Percentiles rank a stretch among this genome's conserved stretches.
phyloP scores from a whole-genome alignment of 2,797 vertebrate species.

The Emydoidea blandingii region DNA sequence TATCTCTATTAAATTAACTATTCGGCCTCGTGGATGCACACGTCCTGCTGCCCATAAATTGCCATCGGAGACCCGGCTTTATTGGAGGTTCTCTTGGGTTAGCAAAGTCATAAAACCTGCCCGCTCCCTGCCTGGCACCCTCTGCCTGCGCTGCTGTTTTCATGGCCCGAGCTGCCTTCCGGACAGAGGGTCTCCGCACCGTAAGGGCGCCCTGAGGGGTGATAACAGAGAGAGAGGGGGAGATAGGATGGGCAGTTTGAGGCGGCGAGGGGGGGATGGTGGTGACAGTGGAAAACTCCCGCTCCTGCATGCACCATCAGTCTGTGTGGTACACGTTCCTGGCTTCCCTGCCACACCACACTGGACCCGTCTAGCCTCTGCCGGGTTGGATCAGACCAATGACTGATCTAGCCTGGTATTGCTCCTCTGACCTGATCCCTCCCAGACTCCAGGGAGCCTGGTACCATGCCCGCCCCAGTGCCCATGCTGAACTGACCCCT shows the following conservation, averaged over 20 bases:
- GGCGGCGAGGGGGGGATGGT: no score
- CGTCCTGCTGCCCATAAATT: neutral
- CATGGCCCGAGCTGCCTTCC: neutral
- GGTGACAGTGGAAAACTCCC: neutral
- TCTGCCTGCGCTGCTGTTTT: neutral
- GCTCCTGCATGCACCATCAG: neutral
- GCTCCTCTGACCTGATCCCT: neutral
- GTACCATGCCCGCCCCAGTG: neutral
- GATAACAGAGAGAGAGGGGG: neutral
- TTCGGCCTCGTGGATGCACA: neutral
- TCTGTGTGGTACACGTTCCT: neutral
- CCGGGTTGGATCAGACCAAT: neutral
- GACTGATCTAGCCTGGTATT: neutral
- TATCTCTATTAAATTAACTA: neutral
- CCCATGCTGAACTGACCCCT: neutral
- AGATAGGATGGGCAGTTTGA: neutral
- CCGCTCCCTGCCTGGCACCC: neutral
- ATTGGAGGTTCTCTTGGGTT: neutral
- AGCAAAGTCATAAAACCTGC: neutral
- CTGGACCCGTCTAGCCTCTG: neutral
- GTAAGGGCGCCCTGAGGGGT: neutral
- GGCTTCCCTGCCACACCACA: neutral
- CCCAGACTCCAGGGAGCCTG: neutral
- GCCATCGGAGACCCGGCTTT: neutral
- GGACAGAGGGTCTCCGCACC: neutral